Percentiles rank a stretch among this genome's conserved stretches.
Conservation (phyloP, 2,797 vertebrate species). For the Cheracebus regulus region DNA sequence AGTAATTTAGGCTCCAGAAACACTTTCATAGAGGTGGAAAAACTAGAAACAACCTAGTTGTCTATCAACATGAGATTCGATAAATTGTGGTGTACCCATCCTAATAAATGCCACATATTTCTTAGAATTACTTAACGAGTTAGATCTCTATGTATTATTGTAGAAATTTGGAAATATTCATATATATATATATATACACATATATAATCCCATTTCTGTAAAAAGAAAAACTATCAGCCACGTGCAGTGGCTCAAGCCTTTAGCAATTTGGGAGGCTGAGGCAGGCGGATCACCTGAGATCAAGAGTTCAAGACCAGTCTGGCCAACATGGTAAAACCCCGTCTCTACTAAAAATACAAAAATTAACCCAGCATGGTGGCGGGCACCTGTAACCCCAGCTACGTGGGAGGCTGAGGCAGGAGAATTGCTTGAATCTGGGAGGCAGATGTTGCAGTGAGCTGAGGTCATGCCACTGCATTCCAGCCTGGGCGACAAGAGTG, state of each 20-base stretch:
- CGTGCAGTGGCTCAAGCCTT: not conserved
- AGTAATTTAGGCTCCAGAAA: not conserved
- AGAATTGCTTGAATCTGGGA: not conserved
- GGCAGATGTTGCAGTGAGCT: not conserved
- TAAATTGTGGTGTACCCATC: accelerated
- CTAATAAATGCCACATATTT: not conserved
- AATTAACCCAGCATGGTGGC: not conserved
- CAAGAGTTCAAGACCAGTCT: not conserved
- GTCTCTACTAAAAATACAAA: not conserved
- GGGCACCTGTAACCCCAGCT: not conserved
- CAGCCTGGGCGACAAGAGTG: not conserved
- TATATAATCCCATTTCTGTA: not conserved
- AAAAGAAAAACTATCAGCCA: not conserved
- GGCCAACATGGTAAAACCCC: not conserved
- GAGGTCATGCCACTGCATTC: not conserved
- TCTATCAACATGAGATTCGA: accelerated
- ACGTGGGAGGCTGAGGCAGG: not conserved
- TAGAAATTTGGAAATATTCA: not conserved
- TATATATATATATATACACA: too few relatives aligned
- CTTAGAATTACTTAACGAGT: not conserved
- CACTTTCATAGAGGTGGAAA: not conserved
- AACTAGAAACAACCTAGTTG: too few relatives aligned
- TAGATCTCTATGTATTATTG: not conserved
- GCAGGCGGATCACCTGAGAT: not conserved
- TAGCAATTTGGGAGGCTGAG: not conserved